These are phyloP conservation scores for Silurus aristotelis DNA, from an alignment of 2,797 vertebrate species.

Conservation along the genomic window DNA sequence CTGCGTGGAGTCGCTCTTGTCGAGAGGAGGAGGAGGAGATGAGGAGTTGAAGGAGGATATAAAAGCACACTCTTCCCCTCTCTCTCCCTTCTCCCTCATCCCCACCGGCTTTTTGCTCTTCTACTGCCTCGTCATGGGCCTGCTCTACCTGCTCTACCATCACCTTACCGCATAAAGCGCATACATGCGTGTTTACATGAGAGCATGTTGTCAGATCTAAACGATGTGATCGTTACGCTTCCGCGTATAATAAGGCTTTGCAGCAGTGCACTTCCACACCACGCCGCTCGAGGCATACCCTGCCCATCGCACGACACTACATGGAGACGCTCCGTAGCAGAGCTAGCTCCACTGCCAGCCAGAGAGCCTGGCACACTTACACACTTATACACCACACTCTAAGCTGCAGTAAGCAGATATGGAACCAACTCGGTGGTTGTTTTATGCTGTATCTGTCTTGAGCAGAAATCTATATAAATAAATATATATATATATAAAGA, in stretches of 20 bases:
- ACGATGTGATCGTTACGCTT: background rate
- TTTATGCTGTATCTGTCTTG: conserved; percentile 18
- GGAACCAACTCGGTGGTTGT: background rate
- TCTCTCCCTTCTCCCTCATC: conserved; percentile 71
- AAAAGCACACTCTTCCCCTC: conserved; percentile 58
- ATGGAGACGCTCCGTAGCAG: background rate
- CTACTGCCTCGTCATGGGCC: conserved; percentile 82
- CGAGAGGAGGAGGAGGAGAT: conserved; percentile 41
- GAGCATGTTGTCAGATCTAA: conserved; percentile 30
- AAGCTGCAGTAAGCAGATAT: conserved; percentile 11
- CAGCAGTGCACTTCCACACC: conserved; percentile 2
- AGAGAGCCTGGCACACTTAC: background rate
- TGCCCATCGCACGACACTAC: background rate
- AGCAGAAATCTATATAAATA: conserved; percentile 35
- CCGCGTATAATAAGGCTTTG: conserved; percentile 28
- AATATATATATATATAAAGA: no score
- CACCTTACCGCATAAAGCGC: conserved; percentile 70
- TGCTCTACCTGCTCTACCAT: conserved; percentile 81
- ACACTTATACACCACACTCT: background rate
- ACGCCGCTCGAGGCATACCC: background rate
- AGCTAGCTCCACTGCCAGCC: background rate
- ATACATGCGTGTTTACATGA: conserved; percentile 33
- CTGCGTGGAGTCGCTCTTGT: conserved; percentile 75
- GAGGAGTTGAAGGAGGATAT: conserved; percentile 52
- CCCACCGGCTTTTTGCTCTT: conserved; percentile 86